Evolutionary conservation across 2,888 invertebrate species (phyloP).

Genomic region (Drosophila robusta): DNA sequence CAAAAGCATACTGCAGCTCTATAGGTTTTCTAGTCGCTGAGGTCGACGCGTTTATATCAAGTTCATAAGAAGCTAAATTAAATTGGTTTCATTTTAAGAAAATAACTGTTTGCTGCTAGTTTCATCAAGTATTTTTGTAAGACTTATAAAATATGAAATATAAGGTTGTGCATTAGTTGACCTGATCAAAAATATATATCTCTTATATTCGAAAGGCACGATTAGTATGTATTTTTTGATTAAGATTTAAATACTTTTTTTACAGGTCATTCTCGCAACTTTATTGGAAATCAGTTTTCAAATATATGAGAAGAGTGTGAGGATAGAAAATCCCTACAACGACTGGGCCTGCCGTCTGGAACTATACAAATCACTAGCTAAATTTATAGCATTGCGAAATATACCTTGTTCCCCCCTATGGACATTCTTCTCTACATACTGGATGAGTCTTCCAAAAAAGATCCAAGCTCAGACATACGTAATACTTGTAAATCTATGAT

Average conservation of each 20-base stretch:
- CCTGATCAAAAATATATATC: too few relatives aligned
- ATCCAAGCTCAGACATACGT: conserved; percentile 27
- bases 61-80: too few relatives aligned
- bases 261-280: conserved; percentile 25
- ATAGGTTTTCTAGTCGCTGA: too few relatives aligned
- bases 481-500: conserved; percentile 23
- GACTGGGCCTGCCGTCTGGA: conserved; percentile 44
- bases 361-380: conserved; percentile 34
- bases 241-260: not conserved
- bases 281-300: conserved; percentile 29
- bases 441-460: conserved; percentile 17
- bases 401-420: conserved; percentile 15
- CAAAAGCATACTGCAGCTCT: too few relatives aligned
- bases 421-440: conserved; percentile 37
- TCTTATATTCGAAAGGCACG: too few relatives aligned
- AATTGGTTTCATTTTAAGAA: too few relatives aligned
- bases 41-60: too few relatives aligned
- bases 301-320: conserved; percentile 19
- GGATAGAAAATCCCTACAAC: conserved; percentile 23
- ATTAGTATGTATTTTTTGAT: too few relatives aligned
- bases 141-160: too few relatives aligned
- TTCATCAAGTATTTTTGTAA: too few relatives aligned
- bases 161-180: too few relatives aligned
- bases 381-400: conserved; percentile 28
- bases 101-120: too few relatives aligned